A percentile compares a stretch with the other conserved stretches of the same genome.
Evolutionary conservation across 2,113 vertebrate genomes (phyloP).

Genomic region (Symphodus melops): DNA sequence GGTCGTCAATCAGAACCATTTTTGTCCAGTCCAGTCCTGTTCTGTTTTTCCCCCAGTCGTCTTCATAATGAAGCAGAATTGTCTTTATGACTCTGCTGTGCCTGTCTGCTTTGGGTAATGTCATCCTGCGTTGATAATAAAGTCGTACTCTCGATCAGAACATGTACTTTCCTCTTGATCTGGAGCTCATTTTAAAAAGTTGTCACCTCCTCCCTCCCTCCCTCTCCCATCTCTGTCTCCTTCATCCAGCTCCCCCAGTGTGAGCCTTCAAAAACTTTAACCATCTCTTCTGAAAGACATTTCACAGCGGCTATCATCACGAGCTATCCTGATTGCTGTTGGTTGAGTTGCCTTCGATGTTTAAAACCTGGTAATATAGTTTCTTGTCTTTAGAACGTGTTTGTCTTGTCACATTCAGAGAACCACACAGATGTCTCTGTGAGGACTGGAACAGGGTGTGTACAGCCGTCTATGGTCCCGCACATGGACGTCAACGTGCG

Average conservation of each 20-base stretch:
- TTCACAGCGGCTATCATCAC: conserved; percentile 52
- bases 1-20: conserved; percentile 3
- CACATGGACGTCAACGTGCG: too few species aligned
- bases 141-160: neutral
- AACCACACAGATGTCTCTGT: too few species aligned
- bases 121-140: neutral
- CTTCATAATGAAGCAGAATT: conserved; percentile 14
- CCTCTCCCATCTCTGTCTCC: neutral
- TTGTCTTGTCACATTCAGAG: too few species aligned
- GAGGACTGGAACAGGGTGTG: too few species aligned
- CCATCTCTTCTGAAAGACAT: conserved; percentile 24
- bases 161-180: conserved; percentile 11
- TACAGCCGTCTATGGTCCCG: too few species aligned
- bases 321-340: too few species aligned
- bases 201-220: neutral
- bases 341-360: too few species aligned
- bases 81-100: conserved; percentile 29
- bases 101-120: conserved; percentile 24
- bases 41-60: conserved; percentile 13
- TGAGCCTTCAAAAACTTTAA: conserved; percentile 76
- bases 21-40: conserved; percentile 22
- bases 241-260: conserved; percentile 14
- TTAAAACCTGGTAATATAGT: too few species aligned
- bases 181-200: conserved; percentile 42
- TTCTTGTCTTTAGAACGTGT: too few species aligned